Percentiles rank a stretch among this genome's conserved stretches.
Conservation (phyloP, 2,888 invertebrate genomes). For the Clostera curtula region DNA sequence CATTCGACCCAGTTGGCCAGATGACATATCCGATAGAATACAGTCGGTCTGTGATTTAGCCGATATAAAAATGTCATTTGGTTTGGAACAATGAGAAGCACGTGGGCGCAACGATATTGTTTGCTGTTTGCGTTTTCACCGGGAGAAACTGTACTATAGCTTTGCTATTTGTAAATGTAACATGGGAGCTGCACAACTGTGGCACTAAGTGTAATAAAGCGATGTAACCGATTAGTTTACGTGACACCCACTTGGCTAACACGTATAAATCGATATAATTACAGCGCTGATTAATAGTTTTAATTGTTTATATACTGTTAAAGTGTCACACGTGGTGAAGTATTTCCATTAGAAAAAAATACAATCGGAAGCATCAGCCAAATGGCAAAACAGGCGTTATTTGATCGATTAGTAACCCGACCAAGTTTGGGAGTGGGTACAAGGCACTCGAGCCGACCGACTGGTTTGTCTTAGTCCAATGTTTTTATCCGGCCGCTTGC, state of each 20-base stretch:
- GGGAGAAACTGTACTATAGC: no score
- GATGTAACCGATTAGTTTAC: no score
- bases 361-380: neutral
- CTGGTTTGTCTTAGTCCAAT: slow-evolving; percentile 64
- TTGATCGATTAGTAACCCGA: slow-evolving; percentile 11
- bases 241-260: no score
- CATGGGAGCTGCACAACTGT: no score
- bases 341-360: no score
- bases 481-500: slow-evolving; percentile 72
- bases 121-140: no score
- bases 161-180: no score
- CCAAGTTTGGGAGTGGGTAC: slow-evolving; percentile 30
- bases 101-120: slow-evolving; percentile 14
- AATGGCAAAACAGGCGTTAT: neutral
- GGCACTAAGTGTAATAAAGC: no score
- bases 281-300: no score
- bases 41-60: slow-evolving; percentile 30
- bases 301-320: no score
- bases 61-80: slow-evolving; percentile 20
- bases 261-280: no score
- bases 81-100: slow-evolving; percentile 15
- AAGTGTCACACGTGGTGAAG: no score
- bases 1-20: slow-evolving; percentile 64
- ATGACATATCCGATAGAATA: slow-evolving; percentile 59
- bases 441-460: slow-evolving; percentile 32